Evolutionary conservation across 53 echinoderm and acorn worm species (phyloP).

Genomic region (Antedon mediterranea): DNA sequence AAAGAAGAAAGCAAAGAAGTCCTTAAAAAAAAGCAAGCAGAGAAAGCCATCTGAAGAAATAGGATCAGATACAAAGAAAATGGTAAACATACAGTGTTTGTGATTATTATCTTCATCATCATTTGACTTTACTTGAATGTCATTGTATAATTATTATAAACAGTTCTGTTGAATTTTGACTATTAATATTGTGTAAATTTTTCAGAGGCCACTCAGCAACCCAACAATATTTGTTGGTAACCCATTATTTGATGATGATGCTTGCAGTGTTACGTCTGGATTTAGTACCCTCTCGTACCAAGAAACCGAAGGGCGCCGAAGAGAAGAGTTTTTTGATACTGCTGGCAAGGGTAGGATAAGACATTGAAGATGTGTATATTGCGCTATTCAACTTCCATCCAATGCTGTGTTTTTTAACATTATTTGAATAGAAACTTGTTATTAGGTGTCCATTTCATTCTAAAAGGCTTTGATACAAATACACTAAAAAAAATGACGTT

Average conservation of each 20-base stretch:
- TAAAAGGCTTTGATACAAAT: too few relatives aligned
- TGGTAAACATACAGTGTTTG: neutral
- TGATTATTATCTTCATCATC: too few relatives aligned
- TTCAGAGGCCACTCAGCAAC: neutral
- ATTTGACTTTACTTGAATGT: too few relatives aligned
- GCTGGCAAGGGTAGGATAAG: constrained; percentile 68
- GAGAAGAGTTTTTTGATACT: constrained; percentile 80
- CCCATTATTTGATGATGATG: neutral
- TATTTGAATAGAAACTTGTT: too few relatives aligned
- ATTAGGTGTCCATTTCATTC: too few relatives aligned
- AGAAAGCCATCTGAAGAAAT: neutral
- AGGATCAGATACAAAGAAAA: neutral
- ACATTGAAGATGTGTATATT: too few relatives aligned
- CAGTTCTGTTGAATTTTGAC: too few relatives aligned
- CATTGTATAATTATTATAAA: too few relatives aligned
- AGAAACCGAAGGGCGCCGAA: constrained; percentile 42
- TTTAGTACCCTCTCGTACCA: constrained; percentile 18
- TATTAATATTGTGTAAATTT: too few relatives aligned
- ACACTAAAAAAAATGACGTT: too few relatives aligned
- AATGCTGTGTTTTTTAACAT: too few relatives aligned
- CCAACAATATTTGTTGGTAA: neutral
- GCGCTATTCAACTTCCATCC: too few relatives aligned
- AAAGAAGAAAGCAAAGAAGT: neutral
- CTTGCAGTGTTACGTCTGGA: neutral
- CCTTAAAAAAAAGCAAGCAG: neutral